These are phyloP conservation scores for Arctia plantaginis DNA, from an alignment of 2,888 invertebrate genomes.

Conservation along the genomic window DNA sequence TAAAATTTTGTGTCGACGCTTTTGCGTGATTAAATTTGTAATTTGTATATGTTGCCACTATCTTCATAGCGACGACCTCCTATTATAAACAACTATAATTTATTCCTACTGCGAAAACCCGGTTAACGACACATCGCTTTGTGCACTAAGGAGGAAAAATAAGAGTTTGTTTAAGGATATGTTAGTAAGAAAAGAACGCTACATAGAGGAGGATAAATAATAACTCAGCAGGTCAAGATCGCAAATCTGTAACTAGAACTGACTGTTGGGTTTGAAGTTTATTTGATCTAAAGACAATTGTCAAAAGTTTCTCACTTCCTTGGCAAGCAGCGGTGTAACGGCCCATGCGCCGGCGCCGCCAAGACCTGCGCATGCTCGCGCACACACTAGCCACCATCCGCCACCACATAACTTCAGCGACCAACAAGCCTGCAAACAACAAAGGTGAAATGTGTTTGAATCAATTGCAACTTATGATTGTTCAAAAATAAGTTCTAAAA, in stretches of 20 bases:
- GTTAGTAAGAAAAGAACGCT: not conserved
- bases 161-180: not conserved
- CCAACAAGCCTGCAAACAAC: not conserved
- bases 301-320: not conserved
- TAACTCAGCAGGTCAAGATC: too few species aligned
- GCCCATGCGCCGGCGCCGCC: not conserved
- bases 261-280: too few species aligned
- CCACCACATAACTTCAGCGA: conserved; percentile 1
- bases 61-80: too few species aligned
- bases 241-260: too few species aligned
- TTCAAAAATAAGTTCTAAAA: too few species aligned
- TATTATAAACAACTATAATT: too few species aligned
- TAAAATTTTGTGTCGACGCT: not conserved
- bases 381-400: not conserved
- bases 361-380: not conserved
- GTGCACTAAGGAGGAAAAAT: not conserved
- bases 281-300: too few species aligned
- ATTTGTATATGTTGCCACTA: not conserved
- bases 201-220: not conserved
- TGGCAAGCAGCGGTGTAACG: not conserved
- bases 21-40: not conserved
- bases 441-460: not conserved
- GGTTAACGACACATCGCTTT: too few species aligned
- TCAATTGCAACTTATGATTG: not conserved
- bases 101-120: too few species aligned